phyloP scores from a whole-genome alignment of 2,113 vertebrate genomes.

The Misgurnus anguillicaudatus region DNA sequence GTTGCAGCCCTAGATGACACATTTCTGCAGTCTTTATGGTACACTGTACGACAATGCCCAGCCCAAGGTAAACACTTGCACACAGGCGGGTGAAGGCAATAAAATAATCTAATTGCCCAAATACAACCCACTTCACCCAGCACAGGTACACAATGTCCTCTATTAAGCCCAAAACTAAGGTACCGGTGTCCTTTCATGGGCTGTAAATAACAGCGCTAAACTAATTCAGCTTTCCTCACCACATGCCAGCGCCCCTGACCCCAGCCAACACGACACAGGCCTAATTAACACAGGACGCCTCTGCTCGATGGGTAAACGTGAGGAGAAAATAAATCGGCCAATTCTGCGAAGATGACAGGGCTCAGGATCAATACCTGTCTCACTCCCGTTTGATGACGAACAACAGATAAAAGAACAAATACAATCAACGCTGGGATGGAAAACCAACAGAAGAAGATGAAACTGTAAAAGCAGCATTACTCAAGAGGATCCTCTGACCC shows the following conservation, averaged over 20 bases:
- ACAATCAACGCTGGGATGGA: background rate
- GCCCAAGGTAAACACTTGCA: no score
- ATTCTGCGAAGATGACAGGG: constrained; percentile 42
- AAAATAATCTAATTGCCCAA: background rate
- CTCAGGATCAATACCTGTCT: constrained; percentile 37
- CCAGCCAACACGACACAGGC: constrained; percentile 43
- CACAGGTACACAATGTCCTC: constrained; percentile 50
- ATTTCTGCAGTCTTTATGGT: no score
- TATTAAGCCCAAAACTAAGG: constrained; percentile 43
- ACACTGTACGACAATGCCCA: no score
- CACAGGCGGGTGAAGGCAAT: no score
- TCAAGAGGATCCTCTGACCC: constrained; percentile 42
- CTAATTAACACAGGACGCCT: constrained; percentile 58
- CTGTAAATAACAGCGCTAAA: constrained; percentile 57
- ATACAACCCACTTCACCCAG: background rate
- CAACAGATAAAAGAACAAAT: constrained; percentile 8
- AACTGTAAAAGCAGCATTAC: constrained; percentile 36
- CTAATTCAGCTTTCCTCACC: constrained; percentile 55
- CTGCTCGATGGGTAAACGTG: constrained; percentile 38
- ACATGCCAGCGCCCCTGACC: constrained; percentile 48
- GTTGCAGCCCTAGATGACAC: no score
- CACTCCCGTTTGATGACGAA: constrained; percentile 20
- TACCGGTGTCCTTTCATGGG: constrained; percentile 49
- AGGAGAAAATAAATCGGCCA: constrained; percentile 24
- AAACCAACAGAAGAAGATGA: constrained; percentile 3